phyloP scores from a whole-genome alignment of 2,888 invertebrate species.

The Agrochola circellaris region DNA sequence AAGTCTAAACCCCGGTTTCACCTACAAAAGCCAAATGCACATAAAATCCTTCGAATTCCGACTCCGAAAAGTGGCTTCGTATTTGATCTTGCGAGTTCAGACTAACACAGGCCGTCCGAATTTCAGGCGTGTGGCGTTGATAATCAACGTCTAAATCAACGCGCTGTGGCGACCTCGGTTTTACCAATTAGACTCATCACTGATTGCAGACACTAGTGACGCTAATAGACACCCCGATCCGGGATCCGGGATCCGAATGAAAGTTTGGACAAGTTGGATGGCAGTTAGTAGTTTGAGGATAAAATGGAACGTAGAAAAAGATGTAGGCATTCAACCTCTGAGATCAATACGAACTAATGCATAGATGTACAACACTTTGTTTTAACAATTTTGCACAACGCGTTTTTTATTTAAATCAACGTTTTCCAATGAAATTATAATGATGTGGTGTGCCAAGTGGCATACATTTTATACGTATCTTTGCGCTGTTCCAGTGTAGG shows the following conservation, averaged over 20 bases:
- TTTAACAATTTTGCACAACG: too few species aligned
- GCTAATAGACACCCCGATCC: slow-evolving; percentile 43
- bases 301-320: slow-evolving; percentile 23
- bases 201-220: slow-evolving; percentile 64
- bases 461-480: too few species aligned
- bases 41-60: slow-evolving; percentile 41
- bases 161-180: slow-evolving; percentile 58
- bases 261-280: slow-evolving; percentile 16
- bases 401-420: neutral
- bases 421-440: neutral
- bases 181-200: slow-evolving; percentile 60
- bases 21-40: slow-evolving; percentile 23
- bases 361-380: too few species aligned
- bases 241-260: slow-evolving; percentile 15
- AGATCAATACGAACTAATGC: slow-evolving; percentile 3
- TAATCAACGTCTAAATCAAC: slow-evolving; percentile 64
- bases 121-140: slow-evolving; percentile 46
- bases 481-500: too few species aligned
- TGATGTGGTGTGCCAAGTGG: too few species aligned
- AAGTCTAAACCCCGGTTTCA: neutral
- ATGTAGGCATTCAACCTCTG: neutral
- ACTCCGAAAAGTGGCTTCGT: slow-evolving; percentile 36
- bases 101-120: slow-evolving; percentile 26
- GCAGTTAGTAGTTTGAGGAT: slow-evolving; percentile 16
- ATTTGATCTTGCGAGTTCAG: slow-evolving; percentile 41